phyloP scores from a whole-genome alignment of 1,140 invertebrate species.

The Drosophila auraria region DNA sequence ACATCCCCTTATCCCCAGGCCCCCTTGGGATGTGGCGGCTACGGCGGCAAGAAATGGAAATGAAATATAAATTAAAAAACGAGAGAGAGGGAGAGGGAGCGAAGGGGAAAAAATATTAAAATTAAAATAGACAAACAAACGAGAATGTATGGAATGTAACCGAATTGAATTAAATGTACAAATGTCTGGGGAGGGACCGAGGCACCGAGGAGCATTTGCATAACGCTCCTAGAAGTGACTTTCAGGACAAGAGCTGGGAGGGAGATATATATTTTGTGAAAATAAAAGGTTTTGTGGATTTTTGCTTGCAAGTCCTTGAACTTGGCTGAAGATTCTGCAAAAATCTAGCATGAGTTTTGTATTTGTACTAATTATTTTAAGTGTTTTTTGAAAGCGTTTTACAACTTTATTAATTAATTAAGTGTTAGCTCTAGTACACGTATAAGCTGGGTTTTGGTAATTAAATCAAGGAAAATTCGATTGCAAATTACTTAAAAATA shows the following conservation, averaged over 20 bases:
- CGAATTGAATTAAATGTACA: slow-evolving; percentile 78
- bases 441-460: too few relatives aligned
- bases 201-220: slow-evolving; percentile 20
- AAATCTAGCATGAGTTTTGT: neutral
- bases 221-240: slow-evolving; percentile 21
- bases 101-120: slow-evolving; percentile 11
- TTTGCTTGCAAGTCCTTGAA: slow-evolving; percentile 8
- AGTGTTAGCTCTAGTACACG: too few relatives aligned
- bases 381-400: too few relatives aligned
- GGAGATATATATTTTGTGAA: neutral
- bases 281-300: neutral
- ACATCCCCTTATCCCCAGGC: slow-evolving; percentile 14
- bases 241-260: neutral
- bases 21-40: slow-evolving; percentile 52
- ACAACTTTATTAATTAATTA: too few relatives aligned
- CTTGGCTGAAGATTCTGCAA: neutral
- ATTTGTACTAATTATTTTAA: too few relatives aligned
- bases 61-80: slow-evolving; percentile 77
- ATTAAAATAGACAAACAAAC: slow-evolving; percentile 47
- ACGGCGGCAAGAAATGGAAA: slow-evolving; percentile 67
- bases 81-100: slow-evolving; percentile 22
- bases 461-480: too few relatives aligned
- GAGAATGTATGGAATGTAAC: slow-evolving; percentile 56
- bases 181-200: slow-evolving; percentile 8
- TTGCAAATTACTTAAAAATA: too few relatives aligned